Evolutionary conservation across 2,113 vertebrate genomes (phyloP).

Genomic region (Bujurquina vittata): DNA sequence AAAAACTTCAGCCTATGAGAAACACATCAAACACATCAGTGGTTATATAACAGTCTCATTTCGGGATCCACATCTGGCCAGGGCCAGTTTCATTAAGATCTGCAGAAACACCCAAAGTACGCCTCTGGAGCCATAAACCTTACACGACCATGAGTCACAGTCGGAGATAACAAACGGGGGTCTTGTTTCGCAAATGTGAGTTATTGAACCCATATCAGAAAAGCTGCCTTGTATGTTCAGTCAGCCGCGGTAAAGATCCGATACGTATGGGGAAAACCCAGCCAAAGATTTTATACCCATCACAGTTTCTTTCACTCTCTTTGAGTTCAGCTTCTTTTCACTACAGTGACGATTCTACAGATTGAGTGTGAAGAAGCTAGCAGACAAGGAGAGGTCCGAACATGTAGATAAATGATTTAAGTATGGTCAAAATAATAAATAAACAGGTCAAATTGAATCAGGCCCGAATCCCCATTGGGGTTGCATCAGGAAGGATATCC

Average conservation of each 20-base stretch:
- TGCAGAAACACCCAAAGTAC: slow-evolving; percentile 11
- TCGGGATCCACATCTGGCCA: slow-evolving; percentile 9
- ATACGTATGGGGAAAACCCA: slow-evolving; percentile 27
- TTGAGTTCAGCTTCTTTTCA: neutral
- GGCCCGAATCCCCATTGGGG: neutral
- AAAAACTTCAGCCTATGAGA: neutral
- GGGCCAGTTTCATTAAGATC: slow-evolving; percentile 15
- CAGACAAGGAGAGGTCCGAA: too few species aligned
- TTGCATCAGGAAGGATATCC: neutral
- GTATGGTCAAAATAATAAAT: neutral
- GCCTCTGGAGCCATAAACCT: slow-evolving; percentile 16
- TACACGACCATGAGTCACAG: slow-evolving; percentile 26
- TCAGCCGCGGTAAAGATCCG: neutral
- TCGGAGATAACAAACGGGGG: slow-evolving; percentile 35
- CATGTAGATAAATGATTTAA: neutral
- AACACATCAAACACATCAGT: slow-evolving; percentile 5
- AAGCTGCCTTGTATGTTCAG: neutral
- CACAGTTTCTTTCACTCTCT: neutral
- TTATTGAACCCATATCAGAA: slow-evolving; percentile 34
- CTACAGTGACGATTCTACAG: neutral
- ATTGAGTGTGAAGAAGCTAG: neutral
- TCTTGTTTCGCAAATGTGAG: slow-evolving; percentile 10
- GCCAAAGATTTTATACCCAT: neutral
- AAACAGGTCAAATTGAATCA: neutral
- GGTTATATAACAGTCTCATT: neutral